Percentiles rank a stretch among this genome's conserved stretches.
Evolutionary conservation across 2,888 invertebrate species (phyloP).

Genomic region (Tenodera sinensis): DNA sequence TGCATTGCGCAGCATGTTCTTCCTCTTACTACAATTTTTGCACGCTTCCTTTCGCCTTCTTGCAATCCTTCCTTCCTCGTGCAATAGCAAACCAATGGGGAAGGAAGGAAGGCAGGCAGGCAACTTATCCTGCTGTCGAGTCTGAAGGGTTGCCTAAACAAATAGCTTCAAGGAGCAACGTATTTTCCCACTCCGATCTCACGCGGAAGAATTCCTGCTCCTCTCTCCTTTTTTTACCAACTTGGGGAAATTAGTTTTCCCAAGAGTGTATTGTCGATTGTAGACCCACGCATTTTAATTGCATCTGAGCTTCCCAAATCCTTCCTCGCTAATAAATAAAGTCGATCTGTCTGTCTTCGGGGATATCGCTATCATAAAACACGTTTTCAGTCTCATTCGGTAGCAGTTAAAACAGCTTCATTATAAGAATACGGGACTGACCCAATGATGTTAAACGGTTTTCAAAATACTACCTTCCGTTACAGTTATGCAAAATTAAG

Average conservation of each 20-base stretch:
- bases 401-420: too few species aligned
- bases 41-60: background rate
- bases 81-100: conserved; percentile 25
- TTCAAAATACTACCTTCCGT: too few species aligned
- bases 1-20: background rate
- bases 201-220: background rate
- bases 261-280: background rate
- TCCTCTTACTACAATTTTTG: background rate
- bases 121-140: conserved; percentile 21
- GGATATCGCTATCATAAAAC: background rate
- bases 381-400: too few species aligned
- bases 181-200: background rate
- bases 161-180: conserved; percentile 1
- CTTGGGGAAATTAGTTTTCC: background rate
- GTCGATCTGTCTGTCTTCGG: too few species aligned
- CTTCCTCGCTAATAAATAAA: background rate
- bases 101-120: conserved; percentile 16
- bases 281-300: background rate
- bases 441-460: too few species aligned
- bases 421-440: too few species aligned
- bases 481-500: too few species aligned
- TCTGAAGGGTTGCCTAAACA: conserved; percentile 7
- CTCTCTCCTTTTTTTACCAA: background rate
- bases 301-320: background rate
- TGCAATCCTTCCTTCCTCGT: conserved; percentile 12